These are phyloP conservation scores for Ischnura elegans DNA, from an alignment of 2,888 invertebrate genomes.

Conservation along the genomic window DNA sequence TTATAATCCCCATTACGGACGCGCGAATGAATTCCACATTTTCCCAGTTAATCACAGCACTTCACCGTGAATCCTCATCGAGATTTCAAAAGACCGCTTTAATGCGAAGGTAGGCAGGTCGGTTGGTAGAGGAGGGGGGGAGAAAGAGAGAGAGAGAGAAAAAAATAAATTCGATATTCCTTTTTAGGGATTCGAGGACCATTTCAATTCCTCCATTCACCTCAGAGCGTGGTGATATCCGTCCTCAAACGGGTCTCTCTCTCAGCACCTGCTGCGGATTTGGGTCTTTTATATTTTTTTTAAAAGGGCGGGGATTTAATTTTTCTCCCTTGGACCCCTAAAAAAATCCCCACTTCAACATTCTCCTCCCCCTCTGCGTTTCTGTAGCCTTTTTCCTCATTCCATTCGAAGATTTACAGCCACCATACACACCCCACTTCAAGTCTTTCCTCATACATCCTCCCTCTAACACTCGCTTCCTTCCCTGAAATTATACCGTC, in stretches of 20 bases:
- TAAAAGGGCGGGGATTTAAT: constrained; percentile 11
- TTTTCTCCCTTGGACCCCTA: constrained; percentile 5
- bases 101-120: no score
- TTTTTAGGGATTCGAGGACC: not conserved
- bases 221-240: not conserved
- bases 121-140: not conserved
- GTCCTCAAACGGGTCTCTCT: not conserved
- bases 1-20: not conserved
- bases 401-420: not conserved
- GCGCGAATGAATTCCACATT: not conserved
- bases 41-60: constrained; percentile 7
- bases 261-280: not conserved
- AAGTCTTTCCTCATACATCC: not conserved
- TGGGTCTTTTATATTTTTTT: not conserved
- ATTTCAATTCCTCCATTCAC: constrained; percentile 30
- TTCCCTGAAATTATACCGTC: not conserved
- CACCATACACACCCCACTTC: not conserved
- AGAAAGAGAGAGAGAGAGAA: not conserved
- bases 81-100: not conserved
- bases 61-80: not conserved
- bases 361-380: not conserved
- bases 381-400: not conserved
- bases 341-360: not conserved
- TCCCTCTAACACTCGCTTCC: no score
- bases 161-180: not conserved